Evolutionary conservation across 2,113 vertebrate genomes (phyloP), one percentile per base, ranked within the genome.

Genomic region (Pagrus major): DNA sequence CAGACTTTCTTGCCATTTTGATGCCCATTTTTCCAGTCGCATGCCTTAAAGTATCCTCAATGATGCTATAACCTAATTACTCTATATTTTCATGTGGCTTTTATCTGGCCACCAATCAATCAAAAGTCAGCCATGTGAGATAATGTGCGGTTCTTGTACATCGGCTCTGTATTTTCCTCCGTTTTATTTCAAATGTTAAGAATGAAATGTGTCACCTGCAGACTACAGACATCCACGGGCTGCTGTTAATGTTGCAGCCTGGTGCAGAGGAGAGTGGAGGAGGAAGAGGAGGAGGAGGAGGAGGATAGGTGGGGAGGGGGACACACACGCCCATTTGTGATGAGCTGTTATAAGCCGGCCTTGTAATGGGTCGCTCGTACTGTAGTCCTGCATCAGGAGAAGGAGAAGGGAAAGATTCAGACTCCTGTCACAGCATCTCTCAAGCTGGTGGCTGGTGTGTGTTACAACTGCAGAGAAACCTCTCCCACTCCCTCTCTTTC

Each of bases 291-390:
- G 41, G 21, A 12, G 49, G 21, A 37, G 68, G 42, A 81, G 46
- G 67, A 52, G 9, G 67, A 47, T 51, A 29, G 68, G 61, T 18
- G 49, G 80, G 27, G 54, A n/a, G n/a, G 82, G n/a, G 56, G 7
- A 5, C 11, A 51, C 39, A 78, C 86, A 94, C 92, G 78, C 90
- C 92, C 92, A 93, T 92, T 81, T 71, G 41, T 74, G 83, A 81
- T 79, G 77, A 86, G 83, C 78, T 71, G 76, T 71, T 77, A 91
- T 83, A 63, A 87, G 46, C 65, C 7, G 23, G 82, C 66, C 65
- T 66, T 60, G 39, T 70, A 60, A 73, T 72, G 39, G 54, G 76
- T 70, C 15, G 65, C 52, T 76, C 76, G 59, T n/a, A n/a, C n/a
- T n/a, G n/a, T 25, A 44, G 67, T 84, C 71, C 71, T 85, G 86